phyloP scores from a whole-genome alignment of 2,113 vertebrate genomes.

The Bostrychus sinensis region DNA sequence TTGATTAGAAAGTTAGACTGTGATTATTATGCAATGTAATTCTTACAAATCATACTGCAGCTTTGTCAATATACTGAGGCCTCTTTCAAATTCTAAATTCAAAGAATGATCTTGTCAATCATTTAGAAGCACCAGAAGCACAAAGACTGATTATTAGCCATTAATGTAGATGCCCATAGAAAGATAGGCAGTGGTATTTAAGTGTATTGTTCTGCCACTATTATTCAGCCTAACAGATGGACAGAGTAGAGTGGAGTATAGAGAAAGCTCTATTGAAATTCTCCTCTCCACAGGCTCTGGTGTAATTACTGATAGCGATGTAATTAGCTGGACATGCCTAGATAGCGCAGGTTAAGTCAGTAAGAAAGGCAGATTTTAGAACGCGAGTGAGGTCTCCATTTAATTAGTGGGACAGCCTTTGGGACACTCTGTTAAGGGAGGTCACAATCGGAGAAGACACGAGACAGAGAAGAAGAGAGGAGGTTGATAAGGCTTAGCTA shows the following conservation, averaged over 20 bases:
- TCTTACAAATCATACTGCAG: too few species aligned
- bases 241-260: conserved; percentile 34
- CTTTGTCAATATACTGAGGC: not conserved
- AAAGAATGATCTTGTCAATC: not conserved
- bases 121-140: not conserved
- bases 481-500: conserved; percentile 46
- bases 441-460: conserved; percentile 27
- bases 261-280: conserved; percentile 47
- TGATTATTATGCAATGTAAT: too few species aligned
- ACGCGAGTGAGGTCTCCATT: conserved; percentile 56
- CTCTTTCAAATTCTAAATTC: not conserved
- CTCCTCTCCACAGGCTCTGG: conserved; percentile 46
- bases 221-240: conserved; percentile 29
- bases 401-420: conserved; percentile 69
- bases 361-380: conserved; percentile 50
- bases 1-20: not conserved
- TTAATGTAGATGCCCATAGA: conserved; percentile 15
- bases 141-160: not conserved
- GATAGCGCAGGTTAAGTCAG: conserved; percentile 56
- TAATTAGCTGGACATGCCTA: conserved; percentile 72
- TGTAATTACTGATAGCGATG: conserved; percentile 75
- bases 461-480: conserved; percentile 30
- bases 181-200: conserved; percentile 11
- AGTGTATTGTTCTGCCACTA: conserved; percentile 22
- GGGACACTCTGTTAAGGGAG: conserved; percentile 41